Evolutionary conservation across 2,888 invertebrate genomes (phyloP), one percentile per base, ranked within the genome.

Genomic region (Caenorhabditis drosophilae): DNA sequence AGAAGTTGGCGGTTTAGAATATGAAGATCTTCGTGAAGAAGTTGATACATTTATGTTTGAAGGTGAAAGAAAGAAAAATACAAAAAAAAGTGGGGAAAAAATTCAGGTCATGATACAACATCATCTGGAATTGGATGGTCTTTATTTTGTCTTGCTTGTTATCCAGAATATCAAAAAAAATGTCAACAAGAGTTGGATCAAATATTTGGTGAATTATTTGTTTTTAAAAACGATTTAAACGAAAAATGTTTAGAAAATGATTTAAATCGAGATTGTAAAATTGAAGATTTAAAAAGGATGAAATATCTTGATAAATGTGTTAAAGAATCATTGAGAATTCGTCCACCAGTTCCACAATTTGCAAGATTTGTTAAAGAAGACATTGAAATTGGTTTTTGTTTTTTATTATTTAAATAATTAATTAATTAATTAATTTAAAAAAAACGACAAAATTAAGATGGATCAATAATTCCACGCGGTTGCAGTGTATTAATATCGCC

Each of bases 11-110:
- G 75, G 77, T 2, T 75, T 86, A 26, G 81, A 84, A 1, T 77
- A 84, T 48, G 78, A 80, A 3, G 86, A 86, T 54, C 85, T 86
- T 35, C 76, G 84, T 26, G 67, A 71, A 50, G 73, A 73, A 51
- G 73, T 73, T 1, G 87, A 87, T 73, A 86, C 85, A 2, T 86
- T 85, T 77, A 87, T 86, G 86, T 86, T 85, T 78, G 86, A 85
- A 66, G 75, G n/a, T n/a, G n/a, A n/a, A n/a, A n/a, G n/a, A n/a
- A n/a, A n/a, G n/a, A n/a, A n/a, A n/a, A n/a, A n/a, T n/a, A n/a
- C n/a, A n/a, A n/a, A n/a, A n/a, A n/a, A n/a, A n/a, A n/a, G n/a
- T n/a, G n/a, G n/a, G n/a, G n/a, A n/a, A n/a, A n/a, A n/a, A n/a
- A n/a, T n/a, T n/a, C n/a, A n/a, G n/a, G 85, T n/a, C 85, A 85